Evolutionary conservation across 2,797 vertebrate species (phyloP), one percentile per base, ranked within the genome.

Genomic region (Dipus sagitta): DNA sequence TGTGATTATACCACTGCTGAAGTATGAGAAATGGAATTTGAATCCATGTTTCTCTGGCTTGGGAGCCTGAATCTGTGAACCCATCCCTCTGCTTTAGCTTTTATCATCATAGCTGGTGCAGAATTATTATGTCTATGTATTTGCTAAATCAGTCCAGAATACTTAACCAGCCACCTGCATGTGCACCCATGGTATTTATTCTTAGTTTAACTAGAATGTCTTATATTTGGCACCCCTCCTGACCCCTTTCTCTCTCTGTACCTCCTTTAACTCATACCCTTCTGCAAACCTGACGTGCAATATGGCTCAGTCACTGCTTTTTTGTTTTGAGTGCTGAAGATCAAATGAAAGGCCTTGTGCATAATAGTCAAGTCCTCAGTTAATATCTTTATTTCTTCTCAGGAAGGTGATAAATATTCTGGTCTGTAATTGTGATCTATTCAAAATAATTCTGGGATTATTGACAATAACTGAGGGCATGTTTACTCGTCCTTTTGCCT

Each of bases 401-500:
- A 62, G 30, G 86, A 32, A 65, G n/a, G 7, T 38, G 52, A 47
- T 34, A 15, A 34, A 34, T n/a, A 54, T 62, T 26, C 34, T 70
- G 14, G 65, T 71, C 2, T 28, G 11, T 62, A 67, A 52, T 10
- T 82, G 76, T 67, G 68, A 94, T 12, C 14, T 32, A 30, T 23
- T 7, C 30, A 60, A 75, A 47, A 42, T 80, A n/a, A 68, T 90
- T 88, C 32, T 34, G n/a, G 65, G 65, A 64, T 92, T 79, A 82
- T 71, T 34, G 65, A 30, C 30, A 67, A 30, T 2, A 68, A 28
- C n/a, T 38, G 54, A 83, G 82, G 15, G 21, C 58, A 38, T 76
- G 6, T 2, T 88, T 81, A 28, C 74, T 90, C 42, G 82, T 96
- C 38, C 30, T 79, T 68, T 96, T 94, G 28, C 28, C 88, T 93